Conservation (phyloP, 1,140 invertebrate genomes). For the Apis florea region DNA sequence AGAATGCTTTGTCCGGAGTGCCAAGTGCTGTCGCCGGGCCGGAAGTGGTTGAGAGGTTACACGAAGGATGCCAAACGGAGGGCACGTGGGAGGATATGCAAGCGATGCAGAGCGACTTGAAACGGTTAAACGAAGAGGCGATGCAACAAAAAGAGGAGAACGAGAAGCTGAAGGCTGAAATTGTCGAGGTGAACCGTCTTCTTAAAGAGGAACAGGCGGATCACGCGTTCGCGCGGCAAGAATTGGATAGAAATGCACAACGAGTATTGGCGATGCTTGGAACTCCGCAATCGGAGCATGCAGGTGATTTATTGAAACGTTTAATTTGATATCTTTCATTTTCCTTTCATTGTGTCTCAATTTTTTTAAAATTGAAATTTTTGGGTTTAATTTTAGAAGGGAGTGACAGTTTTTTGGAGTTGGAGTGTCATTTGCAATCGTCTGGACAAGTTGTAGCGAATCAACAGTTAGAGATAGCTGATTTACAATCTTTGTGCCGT, state of each 20-base stretch:
- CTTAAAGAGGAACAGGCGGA: slow-evolving; percentile 85
- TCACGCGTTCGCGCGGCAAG: slow-evolving; percentile 85
- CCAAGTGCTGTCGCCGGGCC: slow-evolving; percentile 76
- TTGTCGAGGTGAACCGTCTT: slow-evolving; percentile 70
- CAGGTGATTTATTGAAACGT: slow-evolving; percentile 50
- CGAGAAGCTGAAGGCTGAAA: slow-evolving; percentile 73
- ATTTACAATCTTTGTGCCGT: slow-evolving; percentile 84
- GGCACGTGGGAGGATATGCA: slow-evolving; percentile 83
- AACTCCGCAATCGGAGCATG: slow-evolving; percentile 74
- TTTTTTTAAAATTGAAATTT: not conserved
- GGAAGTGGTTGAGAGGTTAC: slow-evolving; percentile 76
- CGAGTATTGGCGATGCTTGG: slow-evolving; percentile 86
- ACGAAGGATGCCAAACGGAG: slow-evolving; percentile 86
- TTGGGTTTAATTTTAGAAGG: slow-evolving; percentile 72
- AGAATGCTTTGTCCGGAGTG: slow-evolving; percentile 85
- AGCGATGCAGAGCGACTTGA: slow-evolving; percentile 82
- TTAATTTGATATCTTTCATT: not conserved
- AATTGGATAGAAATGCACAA: slow-evolving; percentile 86
- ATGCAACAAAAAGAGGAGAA: slow-evolving; percentile 67
- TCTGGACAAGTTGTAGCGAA: slow-evolving; percentile 87
- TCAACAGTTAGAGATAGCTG: slow-evolving; percentile 88
- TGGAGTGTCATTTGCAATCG: slow-evolving; percentile 87
- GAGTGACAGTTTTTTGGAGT: slow-evolving; percentile 86
- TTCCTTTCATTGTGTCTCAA: not conserved
- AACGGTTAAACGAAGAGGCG: slow-evolving; percentile 68